These are phyloP conservation scores for Ochropleura plecta DNA, from an alignment of 2,888 invertebrate genomes.

Conservation along the genomic window DNA sequence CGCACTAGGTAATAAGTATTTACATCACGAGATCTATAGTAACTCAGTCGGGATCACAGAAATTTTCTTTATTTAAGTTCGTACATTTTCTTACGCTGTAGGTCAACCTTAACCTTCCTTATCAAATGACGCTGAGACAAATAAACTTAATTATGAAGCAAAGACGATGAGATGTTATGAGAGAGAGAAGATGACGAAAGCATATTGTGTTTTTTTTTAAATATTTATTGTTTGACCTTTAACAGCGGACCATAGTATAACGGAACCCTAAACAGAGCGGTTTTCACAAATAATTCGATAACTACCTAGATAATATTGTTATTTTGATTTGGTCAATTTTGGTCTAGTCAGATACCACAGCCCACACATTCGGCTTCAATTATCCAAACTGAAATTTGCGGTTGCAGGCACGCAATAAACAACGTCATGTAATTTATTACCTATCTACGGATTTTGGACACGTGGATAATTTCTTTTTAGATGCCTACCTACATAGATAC, in stretches of 20 bases:
- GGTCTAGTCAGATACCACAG: constrained; percentile 19
- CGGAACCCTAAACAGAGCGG: constrained; percentile 32
- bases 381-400: constrained; percentile 53
- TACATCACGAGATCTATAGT: neutral
- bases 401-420: constrained; percentile 42
- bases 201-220: neutral
- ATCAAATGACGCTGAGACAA: too few relatives aligned
- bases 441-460: constrained; percentile 30
- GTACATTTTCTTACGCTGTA: neutral
- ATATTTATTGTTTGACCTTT: neutral
- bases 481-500: neutral
- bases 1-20: neutral
- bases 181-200: neutral
- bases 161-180: too few relatives aligned
- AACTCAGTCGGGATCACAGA: neutral
- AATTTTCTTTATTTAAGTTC: neutral
- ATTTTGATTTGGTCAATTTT: constrained; percentile 42
- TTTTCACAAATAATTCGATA: constrained; percentile 47
- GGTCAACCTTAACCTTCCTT: too few relatives aligned
- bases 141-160: too few relatives aligned
- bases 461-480: neutral
- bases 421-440: constrained; percentile 26
- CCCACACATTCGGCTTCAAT: constrained; percentile 52
- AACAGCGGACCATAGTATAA: neutral
- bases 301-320: constrained; percentile 19